Evolutionary conservation across 2,888 invertebrate species (phyloP), one percentile per base, ranked within the genome.

Genomic region (Parochlus steinenii): DNA sequence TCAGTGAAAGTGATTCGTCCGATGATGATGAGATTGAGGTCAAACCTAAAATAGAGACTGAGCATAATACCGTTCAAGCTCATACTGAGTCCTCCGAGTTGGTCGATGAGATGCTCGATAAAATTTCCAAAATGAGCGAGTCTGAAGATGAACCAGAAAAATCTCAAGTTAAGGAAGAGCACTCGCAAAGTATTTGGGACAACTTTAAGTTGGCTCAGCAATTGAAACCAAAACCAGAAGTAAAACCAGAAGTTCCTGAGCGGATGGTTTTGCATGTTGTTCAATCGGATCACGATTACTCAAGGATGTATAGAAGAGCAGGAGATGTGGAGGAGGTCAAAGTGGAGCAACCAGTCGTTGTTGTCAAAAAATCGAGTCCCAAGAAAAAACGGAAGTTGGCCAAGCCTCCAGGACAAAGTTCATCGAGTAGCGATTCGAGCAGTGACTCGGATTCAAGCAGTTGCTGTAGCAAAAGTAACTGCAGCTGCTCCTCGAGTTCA

Each of bases 381-480:
- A 61, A 65, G 39, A 67, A 57, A 58, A 55, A 52, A 61, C 41
- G 57, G 46, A 63, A 64, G 46, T 55, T 60, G 42, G 61, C 57
- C 37, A 67, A 60, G 51, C 67, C 62, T 56, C 60, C 47, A 49
- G 59, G 11, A 12, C 37, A 39, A 35, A 45, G 67, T 41, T 74
- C 75, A 14, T 77, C 79, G 2, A 77, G 79, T 1, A 79, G 77
- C 48, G 74, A 72, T 46, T 78, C 79, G 14, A 80, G 79, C 42
- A 78, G 77, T 44, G 77, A 75, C 46, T 77, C 76, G 41, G 73
- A 70, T 45, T 77, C 81, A 2, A 83, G 83, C 49, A 77, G 80
- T 0, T 83, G 85, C 50, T 80, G 80, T 4, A 74, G 80, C 3
- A 23, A 31, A 1, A 82, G 85, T 48, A 82, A 81, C 42, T 85